phyloP scores from a whole-genome alignment of 1,140 invertebrate species.

The Brachionus paranguensis region DNA sequence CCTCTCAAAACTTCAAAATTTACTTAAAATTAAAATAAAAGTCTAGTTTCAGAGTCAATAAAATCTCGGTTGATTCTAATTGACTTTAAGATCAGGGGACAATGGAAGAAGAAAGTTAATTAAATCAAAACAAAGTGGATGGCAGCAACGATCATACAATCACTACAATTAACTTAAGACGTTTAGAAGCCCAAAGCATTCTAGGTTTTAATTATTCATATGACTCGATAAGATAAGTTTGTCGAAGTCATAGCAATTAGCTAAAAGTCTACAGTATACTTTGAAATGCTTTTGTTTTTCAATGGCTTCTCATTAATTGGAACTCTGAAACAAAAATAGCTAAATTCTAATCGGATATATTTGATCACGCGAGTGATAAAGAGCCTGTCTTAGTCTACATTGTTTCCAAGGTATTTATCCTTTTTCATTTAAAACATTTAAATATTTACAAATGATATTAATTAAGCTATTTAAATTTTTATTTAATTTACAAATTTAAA shows the following conservation, averaged over 20 bases:
- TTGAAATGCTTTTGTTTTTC: background rate
- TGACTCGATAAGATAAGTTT: conserved; percentile 20
- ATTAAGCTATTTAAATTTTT: conserved; percentile 3
- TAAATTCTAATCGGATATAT: background rate
- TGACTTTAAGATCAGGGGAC: too few relatives aligned
- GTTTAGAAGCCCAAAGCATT: background rate
- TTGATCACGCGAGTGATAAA: background rate
- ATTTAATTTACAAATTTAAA: conserved; percentile 10
- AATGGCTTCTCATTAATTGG: background rate
- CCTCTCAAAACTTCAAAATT: too few relatives aligned
- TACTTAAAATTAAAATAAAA: too few relatives aligned
- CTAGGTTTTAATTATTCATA: background rate
- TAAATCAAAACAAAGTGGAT: background rate
- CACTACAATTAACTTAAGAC: background rate
- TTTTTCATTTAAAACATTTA: background rate
- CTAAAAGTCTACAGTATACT: background rate
- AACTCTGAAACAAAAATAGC: background rate
- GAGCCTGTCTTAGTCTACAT: background rate
- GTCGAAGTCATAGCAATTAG: conserved; percentile 24
- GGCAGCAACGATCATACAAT: background rate
- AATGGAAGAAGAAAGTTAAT: background rate
- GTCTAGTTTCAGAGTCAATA: too few relatives aligned
- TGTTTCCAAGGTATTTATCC: conserved; percentile 34
- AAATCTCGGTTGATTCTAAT: too few relatives aligned
- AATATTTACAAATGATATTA: conserved; percentile 32